Base-by-base conservation (phyloP, 2,113 vertebrate genomes). In the Pipa parva region DNA sequence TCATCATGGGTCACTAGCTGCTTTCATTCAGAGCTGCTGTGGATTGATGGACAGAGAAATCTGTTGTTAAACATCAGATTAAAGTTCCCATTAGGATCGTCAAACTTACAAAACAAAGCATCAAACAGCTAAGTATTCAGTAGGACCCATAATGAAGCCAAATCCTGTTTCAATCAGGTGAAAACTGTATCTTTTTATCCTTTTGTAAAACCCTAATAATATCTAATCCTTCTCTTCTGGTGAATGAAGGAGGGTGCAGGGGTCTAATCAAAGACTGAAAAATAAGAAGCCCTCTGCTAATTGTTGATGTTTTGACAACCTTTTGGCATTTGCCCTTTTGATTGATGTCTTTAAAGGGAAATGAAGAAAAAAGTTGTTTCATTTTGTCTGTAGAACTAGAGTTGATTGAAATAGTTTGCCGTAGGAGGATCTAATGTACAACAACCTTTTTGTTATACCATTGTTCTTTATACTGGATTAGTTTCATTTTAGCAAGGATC, bases 51-150 rank as follows among this genome's bases (percentile, higher is more conserved):
- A 59, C 33, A n/a, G 29, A 26, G 12, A 68, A 68, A 67, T 59
- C 65, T 68, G 56, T 29, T 37, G 56, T 50, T 68, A 59, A 68
- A 68, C 65, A 59, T 37, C 3, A 48, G 65, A 59, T 68, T 68
- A 59, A 33, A 59, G 46, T 33, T 29, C 52, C 65, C 65, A 68
- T 68, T 68, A 67, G 55, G 20, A 31, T 7, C 31, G 45, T 54
- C 55, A 58, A 59, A 67, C 26, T 27, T 51, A 51, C n/a, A 50
- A 59, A 29, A 37, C 20, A 42, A 49, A 22, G 31, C 31, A 26
- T 51, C 48, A 57, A 52, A 31, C 65, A 39, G 22, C 20, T 2
- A 17, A 9, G 8, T 26, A 49, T 67, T 67, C 45, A 59, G 22
- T 37, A 58, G 46, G 31, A 51, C 45, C 29, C 58, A 25, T 68